phyloP scores from a whole-genome alignment of 2,888 invertebrate species.

The Uropetala carovei region DNA sequence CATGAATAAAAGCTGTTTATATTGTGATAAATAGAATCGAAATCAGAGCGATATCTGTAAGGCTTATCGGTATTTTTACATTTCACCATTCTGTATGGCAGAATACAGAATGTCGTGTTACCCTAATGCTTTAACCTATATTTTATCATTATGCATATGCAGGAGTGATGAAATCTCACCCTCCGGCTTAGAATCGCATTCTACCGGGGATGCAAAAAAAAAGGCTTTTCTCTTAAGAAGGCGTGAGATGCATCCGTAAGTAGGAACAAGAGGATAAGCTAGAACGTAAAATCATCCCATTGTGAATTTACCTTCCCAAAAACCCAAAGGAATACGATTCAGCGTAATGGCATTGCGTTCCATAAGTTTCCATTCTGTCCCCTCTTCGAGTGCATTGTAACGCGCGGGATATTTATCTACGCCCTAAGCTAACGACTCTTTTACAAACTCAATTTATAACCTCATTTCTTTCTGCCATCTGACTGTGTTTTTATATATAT shows the following conservation, averaged over 20 bases:
- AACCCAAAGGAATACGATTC: not conserved
- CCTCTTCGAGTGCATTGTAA: not conserved
- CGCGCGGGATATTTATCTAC: not conserved
- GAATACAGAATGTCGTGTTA: too few species aligned
- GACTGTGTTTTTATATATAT: not conserved
- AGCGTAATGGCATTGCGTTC: not conserved
- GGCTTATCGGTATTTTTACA: too few species aligned
- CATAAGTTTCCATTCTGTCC: not conserved
- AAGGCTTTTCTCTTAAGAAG: not conserved
- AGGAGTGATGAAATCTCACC: too few species aligned
- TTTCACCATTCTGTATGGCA: too few species aligned
- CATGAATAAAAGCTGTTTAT: too few species aligned
- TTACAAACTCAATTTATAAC: not conserved
- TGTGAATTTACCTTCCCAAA: not conserved
- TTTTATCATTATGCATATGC: too few species aligned
- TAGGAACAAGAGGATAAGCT: not conserved
- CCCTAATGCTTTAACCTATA: too few species aligned
- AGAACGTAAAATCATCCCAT: not conserved
- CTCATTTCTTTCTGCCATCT: not conserved
- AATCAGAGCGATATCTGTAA: too few species aligned
- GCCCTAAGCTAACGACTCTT: not conserved
- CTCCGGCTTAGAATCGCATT: too few species aligned
- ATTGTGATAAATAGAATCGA: too few species aligned
- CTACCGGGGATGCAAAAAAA: too few species aligned
- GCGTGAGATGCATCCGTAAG: not conserved